Conservation (phyloP, 2,797 vertebrate genomes). For the Pseudotriccus pelzelni region DNA sequence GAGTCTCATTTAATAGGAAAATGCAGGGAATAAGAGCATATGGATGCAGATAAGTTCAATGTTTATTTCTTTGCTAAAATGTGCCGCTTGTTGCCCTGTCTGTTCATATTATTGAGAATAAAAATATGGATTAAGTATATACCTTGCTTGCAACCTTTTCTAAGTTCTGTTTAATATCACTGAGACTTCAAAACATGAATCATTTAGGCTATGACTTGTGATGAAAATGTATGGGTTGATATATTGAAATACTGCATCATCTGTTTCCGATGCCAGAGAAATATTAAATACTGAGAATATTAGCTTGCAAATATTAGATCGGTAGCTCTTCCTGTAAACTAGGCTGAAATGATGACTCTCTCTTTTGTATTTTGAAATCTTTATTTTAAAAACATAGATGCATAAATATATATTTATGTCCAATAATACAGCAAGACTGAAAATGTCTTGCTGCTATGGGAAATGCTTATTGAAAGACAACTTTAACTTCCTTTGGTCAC, state of each 20-base stretch:
- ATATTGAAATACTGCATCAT: background rate
- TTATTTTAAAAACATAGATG: background rate
- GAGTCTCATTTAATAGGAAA: background rate
- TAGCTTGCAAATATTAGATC: slow-evolving; percentile 22
- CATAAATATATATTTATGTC: background rate
- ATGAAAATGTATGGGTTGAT: background rate
- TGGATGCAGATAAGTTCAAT: background rate
- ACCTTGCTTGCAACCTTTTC: background rate
- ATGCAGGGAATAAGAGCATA: background rate
- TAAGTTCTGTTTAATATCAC: background rate
- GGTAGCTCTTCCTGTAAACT: background rate
- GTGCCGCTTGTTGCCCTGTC: background rate
- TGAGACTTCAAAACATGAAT: slow-evolving; percentile 15
- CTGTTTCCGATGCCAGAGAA: slow-evolving; percentile 13
- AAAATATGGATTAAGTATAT: background rate
- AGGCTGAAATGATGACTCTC: background rate
- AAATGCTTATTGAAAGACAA: background rate
- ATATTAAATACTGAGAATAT: slow-evolving; percentile 49
- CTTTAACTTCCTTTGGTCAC: background rate
- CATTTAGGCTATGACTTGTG: background rate
- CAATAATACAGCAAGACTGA: background rate
- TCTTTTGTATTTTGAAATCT: background rate
- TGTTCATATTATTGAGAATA: background rate
- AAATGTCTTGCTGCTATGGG: background rate
- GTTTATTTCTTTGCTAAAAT: background rate